Conservation (phyloP, 2,888 invertebrate species). For the Drosophila bunnanda region DNA sequence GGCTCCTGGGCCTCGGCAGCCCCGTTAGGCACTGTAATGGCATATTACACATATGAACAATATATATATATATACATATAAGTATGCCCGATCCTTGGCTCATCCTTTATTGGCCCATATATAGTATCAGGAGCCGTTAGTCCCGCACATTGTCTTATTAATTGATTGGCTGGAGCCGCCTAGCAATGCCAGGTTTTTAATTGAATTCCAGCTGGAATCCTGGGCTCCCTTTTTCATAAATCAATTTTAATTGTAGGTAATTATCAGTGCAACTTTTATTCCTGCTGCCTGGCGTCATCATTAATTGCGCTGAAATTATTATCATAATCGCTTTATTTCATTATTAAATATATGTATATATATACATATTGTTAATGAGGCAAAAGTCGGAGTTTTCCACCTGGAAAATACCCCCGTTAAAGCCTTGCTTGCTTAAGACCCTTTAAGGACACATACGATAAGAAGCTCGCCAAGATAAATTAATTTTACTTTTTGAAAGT, state of each 20-base stretch:
- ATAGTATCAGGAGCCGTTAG: slow-evolving; percentile 28
- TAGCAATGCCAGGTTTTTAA: slow-evolving; percentile 55
- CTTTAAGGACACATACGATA: not conserved
- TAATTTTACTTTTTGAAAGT: slow-evolving; percentile 11
- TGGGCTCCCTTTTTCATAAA: slow-evolving; percentile 63
- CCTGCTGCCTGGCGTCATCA: slow-evolving; percentile 41
- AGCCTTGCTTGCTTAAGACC: not conserved
- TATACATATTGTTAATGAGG: slow-evolving; percentile 21
- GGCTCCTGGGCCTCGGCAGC: slow-evolving; percentile 39
- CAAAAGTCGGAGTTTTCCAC: not conserved
- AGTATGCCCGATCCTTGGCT: slow-evolving; percentile 8
- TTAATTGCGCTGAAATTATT: slow-evolving; percentile 70
- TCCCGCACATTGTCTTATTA: slow-evolving; percentile 63
- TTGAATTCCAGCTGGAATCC: slow-evolving; percentile 61
- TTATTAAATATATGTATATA: slow-evolving; percentile 23
- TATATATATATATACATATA: not conserved
- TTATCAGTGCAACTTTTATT: slow-evolving; percentile 75
- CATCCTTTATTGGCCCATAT: slow-evolving; percentile 32
- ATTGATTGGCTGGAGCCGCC: slow-evolving; percentile 60
- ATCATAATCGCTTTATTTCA: slow-evolving; percentile 65
- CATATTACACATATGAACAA: slow-evolving; percentile 40
- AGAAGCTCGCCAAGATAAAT: not conserved
- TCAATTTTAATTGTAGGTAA: slow-evolving; percentile 82
- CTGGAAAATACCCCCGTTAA: not conserved
- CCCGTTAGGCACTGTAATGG: slow-evolving; percentile 68